Evolutionary conservation across 2,797 vertebrate species (phyloP).

Genomic region (Sternotherus odoratus): DNA sequence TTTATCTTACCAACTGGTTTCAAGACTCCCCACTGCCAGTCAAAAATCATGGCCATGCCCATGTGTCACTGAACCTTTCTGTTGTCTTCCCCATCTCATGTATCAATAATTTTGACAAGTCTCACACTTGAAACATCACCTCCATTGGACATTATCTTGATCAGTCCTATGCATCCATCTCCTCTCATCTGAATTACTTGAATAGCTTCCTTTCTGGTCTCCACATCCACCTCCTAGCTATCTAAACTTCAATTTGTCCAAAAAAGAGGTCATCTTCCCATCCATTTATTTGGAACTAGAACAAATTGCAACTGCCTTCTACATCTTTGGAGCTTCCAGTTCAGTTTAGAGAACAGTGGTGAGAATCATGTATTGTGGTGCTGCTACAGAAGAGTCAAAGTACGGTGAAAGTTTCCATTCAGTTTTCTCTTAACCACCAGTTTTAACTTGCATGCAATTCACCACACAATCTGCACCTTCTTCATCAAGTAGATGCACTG

Average conservation of each 20-base stretch:
- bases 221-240: neutral
- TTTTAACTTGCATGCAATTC: neutral
- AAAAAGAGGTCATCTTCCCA: neutral
- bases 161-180: neutral
- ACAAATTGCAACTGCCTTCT: neutral
- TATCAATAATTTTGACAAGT: neutral
- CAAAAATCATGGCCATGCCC: neutral
- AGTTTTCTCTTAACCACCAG: neutral
- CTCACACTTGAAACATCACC: neutral
- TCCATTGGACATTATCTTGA: neutral
- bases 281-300: neutral
- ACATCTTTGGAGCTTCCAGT: neutral
- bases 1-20: neutral
- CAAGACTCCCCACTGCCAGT: too few species aligned
- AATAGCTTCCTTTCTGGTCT: neutral
- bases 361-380: neutral
- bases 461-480: neutral
- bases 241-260: neutral
- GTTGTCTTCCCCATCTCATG: neutral
- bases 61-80: neutral
- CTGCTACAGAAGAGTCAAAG: neutral
- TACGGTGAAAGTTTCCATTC: neutral
- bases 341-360: neutral
- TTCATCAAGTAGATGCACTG: neutral
- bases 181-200: neutral